phyloP scores from a whole-genome alignment of 1,140 invertebrate genomes.

The Plectrocnemia conspersa region DNA sequence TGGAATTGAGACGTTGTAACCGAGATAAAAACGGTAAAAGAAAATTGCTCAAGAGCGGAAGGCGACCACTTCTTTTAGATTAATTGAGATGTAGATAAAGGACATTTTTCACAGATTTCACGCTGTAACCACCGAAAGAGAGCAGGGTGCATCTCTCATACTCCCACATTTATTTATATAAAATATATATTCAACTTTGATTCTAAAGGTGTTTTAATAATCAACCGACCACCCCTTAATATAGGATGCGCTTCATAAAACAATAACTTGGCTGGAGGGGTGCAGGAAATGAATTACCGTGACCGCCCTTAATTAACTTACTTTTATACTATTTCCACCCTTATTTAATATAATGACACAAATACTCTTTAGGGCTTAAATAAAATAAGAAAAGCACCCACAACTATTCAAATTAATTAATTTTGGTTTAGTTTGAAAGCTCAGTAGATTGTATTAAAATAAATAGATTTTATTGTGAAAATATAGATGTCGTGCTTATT shows the following conservation, averaged over 20 bases:
- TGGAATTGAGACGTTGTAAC: slow-evolving; percentile 6
- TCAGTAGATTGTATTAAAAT: too few species aligned
- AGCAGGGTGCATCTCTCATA: too few species aligned
- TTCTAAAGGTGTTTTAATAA: slow-evolving; percentile 22
- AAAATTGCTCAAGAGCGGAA: slow-evolving; percentile 24
- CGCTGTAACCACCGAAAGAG: too few species aligned
- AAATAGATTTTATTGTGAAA: too few species aligned
- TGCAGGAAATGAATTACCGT: slow-evolving; percentile 21
- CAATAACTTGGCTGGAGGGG: slow-evolving; percentile 20
- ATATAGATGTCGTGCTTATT: too few species aligned
- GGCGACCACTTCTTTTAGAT: slow-evolving; percentile 14
- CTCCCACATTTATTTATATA: too few species aligned
- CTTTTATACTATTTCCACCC: slow-evolving; percentile 21
- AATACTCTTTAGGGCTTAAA: too few species aligned
- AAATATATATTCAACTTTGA: too few species aligned
- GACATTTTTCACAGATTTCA: slow-evolving; percentile 15
- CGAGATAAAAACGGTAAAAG: slow-evolving; percentile 19
- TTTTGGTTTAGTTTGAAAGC: too few species aligned
- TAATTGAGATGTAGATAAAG: slow-evolving; percentile 28
- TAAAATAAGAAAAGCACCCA: too few species aligned
- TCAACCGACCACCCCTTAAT: slow-evolving; percentile 16
- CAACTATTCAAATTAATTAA: too few species aligned
- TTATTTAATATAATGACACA: too few species aligned
- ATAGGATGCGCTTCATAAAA: slow-evolving; percentile 31
- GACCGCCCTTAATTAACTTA: slow-evolving; percentile 28